Percentiles rank a stretch among this genome's conserved stretches.
phyloP scores from a whole-genome alignment of 2,113 vertebrate species.

The Phaetusa simplex region DNA sequence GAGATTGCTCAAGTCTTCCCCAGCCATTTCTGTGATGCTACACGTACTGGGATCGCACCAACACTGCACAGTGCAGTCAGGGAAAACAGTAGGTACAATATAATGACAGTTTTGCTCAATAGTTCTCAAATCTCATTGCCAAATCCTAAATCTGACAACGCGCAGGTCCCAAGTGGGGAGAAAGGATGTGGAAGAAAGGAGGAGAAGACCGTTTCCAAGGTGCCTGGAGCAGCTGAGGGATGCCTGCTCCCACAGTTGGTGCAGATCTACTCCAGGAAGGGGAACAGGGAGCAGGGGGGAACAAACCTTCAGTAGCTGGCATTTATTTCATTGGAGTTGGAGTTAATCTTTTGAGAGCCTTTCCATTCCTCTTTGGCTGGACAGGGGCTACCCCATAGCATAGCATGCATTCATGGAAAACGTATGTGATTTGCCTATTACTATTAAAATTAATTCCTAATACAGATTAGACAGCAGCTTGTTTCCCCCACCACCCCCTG shows the following conservation, averaged over 20 bases:
- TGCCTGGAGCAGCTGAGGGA: neutral
- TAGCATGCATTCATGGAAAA: neutral
- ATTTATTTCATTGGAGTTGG: neutral
- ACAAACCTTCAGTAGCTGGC: neutral
- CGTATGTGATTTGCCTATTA: neutral
- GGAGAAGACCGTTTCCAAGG: neutral
- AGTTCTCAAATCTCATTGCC: neutral
- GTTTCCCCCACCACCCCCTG: neutral
- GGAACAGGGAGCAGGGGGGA: neutral
- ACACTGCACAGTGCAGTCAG: neutral
- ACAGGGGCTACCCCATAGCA: neutral
- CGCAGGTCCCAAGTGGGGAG: neutral
- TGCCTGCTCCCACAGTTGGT: neutral
- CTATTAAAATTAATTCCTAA: neutral
- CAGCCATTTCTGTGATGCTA: neutral
- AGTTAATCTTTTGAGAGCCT: neutral
- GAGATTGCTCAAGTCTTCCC: neutral
- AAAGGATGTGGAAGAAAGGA: neutral
- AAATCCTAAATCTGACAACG: neutral
- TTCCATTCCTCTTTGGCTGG: neutral
- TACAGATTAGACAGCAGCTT: neutral
- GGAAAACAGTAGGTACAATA: neutral
- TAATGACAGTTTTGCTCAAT: neutral
- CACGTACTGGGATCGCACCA: neutral
- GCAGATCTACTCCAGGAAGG: neutral